phyloP scores from a whole-genome alignment of 2,888 invertebrate genomes.

The Drosophila mulleri region DNA sequence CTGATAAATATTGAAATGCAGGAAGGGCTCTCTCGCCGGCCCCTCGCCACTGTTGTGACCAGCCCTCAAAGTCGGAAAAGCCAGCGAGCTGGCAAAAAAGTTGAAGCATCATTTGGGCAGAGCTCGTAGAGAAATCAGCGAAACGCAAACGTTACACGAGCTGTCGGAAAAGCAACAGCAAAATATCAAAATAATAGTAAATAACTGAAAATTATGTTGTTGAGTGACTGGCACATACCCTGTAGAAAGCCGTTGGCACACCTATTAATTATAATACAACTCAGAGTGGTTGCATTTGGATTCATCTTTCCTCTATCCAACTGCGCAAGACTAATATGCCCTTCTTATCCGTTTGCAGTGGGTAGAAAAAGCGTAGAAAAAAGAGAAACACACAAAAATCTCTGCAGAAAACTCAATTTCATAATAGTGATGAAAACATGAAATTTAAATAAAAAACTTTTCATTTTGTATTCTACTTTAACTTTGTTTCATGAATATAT shows the following conservation, averaged over 20 bases:
- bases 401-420: conserved; percentile 39
- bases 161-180: not conserved
- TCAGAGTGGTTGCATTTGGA: not conserved
- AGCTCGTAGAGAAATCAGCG: conserved; percentile 45
- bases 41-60: not conserved
- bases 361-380: not conserved
- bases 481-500: conserved; percentile 25
- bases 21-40: not conserved
- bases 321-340: not conserved
- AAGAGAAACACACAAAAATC: conserved; percentile 28
- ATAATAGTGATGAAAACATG: conserved; percentile 35
- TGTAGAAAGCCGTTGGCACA: not conserved
- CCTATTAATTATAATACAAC: not conserved
- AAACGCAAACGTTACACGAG: conserved; percentile 40
- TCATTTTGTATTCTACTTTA: conserved; percentile 29
- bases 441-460: conserved; percentile 35
- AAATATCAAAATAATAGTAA: conserved; percentile 5
- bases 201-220: not conserved
- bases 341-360: not conserved
- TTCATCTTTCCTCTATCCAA: not conserved
- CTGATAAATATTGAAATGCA: not conserved
- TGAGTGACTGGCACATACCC: not conserved
- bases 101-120: conserved; percentile 45
- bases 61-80: conserved; percentile 9
- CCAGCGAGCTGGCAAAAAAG: conserved; percentile 23